A percentile compares a stretch with the other conserved stretches of the same genome.
Conservation (phyloP, 2,797 vertebrate genomes). For the Brotula barbata region DNA sequence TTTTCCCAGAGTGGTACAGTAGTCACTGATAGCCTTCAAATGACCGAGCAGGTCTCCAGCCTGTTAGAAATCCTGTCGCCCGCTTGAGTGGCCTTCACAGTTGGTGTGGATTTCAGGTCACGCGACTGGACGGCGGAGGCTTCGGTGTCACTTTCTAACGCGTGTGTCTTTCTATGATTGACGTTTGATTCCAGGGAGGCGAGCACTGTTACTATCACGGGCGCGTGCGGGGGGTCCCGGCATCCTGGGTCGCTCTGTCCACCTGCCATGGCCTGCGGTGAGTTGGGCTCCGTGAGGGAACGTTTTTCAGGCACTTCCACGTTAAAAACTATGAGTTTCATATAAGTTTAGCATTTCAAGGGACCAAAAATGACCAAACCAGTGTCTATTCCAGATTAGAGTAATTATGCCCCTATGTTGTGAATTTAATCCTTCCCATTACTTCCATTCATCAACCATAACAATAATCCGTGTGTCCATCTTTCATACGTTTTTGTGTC, state of each 20-base stretch:
- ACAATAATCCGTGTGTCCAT: no score
- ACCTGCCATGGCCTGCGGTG: slow-evolving; percentile 92
- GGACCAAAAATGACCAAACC: no score
- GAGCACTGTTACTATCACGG: slow-evolving; percentile 98
- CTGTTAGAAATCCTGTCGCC: slow-evolving; percentile 26
- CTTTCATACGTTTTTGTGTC: not conserved
- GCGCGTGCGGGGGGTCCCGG: slow-evolving; percentile 77
- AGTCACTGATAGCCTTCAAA: slow-evolving; percentile 47
- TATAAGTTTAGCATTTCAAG: no score
- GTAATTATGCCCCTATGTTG: no score
- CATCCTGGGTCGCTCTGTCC: slow-evolving; percentile 89
- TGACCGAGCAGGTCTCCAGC: slow-evolving; percentile 12
- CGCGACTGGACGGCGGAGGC: slow-evolving; percentile 19
- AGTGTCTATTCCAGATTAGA: no score
- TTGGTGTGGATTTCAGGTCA: slow-evolving; percentile 18
- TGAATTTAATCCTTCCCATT: no score
- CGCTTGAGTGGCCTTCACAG: slow-evolving; percentile 8
- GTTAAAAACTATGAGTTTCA: no score
- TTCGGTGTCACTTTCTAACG: slow-evolving; percentile 18
- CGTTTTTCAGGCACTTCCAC: no score
- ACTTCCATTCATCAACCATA: no score
- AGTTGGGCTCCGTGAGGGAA: no score
- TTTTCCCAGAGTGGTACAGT: slow-evolving; percentile 26
- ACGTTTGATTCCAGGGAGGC: slow-evolving; percentile 78
- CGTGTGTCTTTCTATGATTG: slow-evolving; percentile 4